Base-by-base conservation (phyloP, 2,797 vertebrate genomes). In the Pipistrellus kuhlii region DNA sequence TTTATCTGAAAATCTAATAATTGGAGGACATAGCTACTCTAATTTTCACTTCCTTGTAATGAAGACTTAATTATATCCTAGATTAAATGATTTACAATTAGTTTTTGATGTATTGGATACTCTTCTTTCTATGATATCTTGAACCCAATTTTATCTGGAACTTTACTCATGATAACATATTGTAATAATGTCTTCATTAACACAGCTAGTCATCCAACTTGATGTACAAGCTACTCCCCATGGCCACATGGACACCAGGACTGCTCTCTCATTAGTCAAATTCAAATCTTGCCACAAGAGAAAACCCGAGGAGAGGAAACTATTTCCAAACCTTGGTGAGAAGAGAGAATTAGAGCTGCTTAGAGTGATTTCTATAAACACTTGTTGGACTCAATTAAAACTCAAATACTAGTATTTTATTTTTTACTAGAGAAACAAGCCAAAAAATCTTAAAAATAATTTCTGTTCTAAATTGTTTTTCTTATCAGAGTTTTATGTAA, bases 1-100 rank as follows among this genome's bases (percentile, higher is more conserved):
- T 95, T 95, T 93, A 80, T 95, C 68, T 91, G 21, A 89, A 93
- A 95, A 94, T 97, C 86, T 94, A 94, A 96, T 95, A 95, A 89
- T 97, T 95, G 11, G 32, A 87, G 55, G 32, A 20, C 35, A 91
- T 62, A 86, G 9, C 53, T 87, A 88, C 62, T 88, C 51, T 88
- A 94, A 95, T 95, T 94, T 95, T 87, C 32, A 87, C 18, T 92
- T 94, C 73, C 27, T 78, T 91, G 25, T 85, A 94, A 94, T 91
- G 94, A 94, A 89, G 62, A 82, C 30, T 92, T 96, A 94, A 97
- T 95, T 95, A 95, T 88, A 95, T 55, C 38, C 15, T 87, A 87
- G 46, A 88, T 73, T 94, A 92, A 85, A 72, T 92, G n/a, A 93
- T 92, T 95, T 92, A 92, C 53, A 94, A 86, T 94, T 94, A 81